Percentiles rank a stretch among this genome's conserved stretches.
phyloP scores from a whole-genome alignment of 2,888 invertebrate species.

The Cephus nigrinus region DNA sequence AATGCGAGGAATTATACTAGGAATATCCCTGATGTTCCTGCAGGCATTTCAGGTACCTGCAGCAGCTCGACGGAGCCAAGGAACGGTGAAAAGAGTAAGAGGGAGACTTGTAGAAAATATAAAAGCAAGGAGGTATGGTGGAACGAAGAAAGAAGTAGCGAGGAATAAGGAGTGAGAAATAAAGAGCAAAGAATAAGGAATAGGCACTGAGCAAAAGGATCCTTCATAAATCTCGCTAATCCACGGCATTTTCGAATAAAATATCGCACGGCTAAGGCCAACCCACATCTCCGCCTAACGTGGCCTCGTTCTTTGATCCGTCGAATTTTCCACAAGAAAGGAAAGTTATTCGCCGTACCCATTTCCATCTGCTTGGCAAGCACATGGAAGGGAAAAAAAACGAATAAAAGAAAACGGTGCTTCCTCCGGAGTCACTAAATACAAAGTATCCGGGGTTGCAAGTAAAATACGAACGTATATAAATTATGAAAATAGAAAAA shows the following conservation, averaged over 20 bases:
- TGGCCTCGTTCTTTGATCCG: not conserved
- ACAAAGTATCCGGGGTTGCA: not conserved
- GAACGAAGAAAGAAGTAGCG: not conserved
- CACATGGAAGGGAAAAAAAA: not conserved
- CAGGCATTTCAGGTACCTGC: not conserved
- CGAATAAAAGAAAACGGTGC: not conserved
- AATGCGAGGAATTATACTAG: not conserved
- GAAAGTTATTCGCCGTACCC: not conserved
- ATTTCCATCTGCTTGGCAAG: not conserved
- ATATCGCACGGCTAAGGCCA: constrained; percentile 34
- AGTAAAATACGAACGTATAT: not conserved
- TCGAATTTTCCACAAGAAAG: not conserved
- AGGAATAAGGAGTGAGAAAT: not conserved
- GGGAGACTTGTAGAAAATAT: not conserved
- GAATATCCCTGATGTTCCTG: not conserved
- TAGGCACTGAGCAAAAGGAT: constrained; percentile 17
- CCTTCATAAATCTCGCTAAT: constrained; percentile 48
- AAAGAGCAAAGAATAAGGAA: not conserved
- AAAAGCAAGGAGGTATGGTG: not conserved
- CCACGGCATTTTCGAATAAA: constrained; percentile 44
- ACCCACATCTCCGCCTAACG: not conserved
- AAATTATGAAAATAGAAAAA: not conserved
- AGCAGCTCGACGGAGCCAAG: not conserved
- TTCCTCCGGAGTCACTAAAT: not conserved
- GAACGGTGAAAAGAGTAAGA: not conserved